These are phyloP conservation scores for Pachyuromys duprasi DNA, from an alignment of 2,797 vertebrate genomes.

Conservation along the genomic window DNA sequence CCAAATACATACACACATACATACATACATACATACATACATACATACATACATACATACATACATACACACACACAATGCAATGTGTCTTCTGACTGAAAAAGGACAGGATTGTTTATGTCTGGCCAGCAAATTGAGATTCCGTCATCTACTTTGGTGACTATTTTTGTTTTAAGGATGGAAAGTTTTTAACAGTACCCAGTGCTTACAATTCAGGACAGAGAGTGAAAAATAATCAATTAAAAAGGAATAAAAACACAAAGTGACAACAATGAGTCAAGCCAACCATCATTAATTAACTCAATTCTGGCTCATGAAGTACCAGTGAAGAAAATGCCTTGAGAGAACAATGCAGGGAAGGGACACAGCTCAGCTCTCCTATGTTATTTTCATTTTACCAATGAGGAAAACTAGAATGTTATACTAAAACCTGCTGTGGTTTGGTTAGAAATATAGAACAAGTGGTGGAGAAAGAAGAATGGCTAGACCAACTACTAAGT, in stretches of 20 bases:
- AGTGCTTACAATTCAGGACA: constrained; percentile 15
- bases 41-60: not conserved
- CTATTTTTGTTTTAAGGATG: not conserved
- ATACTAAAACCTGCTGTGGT: constrained; percentile 68
- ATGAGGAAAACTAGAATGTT: constrained; percentile 58
- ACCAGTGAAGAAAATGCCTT: constrained; percentile 26
- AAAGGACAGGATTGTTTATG: not conserved
- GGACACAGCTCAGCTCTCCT: not conserved
- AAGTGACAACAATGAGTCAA: constrained; percentile 44
- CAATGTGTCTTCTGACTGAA: not conserved
- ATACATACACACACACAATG: not conserved
- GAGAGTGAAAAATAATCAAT: not conserved
- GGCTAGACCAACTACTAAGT: constrained; percentile 80
- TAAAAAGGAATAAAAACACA: constrained; percentile 48
- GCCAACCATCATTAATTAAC: constrained; percentile 25
- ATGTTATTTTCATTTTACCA: constrained; percentile 64
- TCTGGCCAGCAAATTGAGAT: not conserved
- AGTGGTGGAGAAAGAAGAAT: constrained; percentile 12
- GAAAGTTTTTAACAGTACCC: not conserved
- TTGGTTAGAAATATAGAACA: constrained; percentile 63
- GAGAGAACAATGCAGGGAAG: constrained; percentile 33
- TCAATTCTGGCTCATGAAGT: not conserved
- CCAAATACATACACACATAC: not conserved
- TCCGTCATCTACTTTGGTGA: no score
- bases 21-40: not conserved